Percentiles rank a stretch among this genome's conserved stretches.
Evolutionary conservation across 2,113 vertebrate genomes (phyloP).

Genomic region (Anhinga rufa): DNA sequence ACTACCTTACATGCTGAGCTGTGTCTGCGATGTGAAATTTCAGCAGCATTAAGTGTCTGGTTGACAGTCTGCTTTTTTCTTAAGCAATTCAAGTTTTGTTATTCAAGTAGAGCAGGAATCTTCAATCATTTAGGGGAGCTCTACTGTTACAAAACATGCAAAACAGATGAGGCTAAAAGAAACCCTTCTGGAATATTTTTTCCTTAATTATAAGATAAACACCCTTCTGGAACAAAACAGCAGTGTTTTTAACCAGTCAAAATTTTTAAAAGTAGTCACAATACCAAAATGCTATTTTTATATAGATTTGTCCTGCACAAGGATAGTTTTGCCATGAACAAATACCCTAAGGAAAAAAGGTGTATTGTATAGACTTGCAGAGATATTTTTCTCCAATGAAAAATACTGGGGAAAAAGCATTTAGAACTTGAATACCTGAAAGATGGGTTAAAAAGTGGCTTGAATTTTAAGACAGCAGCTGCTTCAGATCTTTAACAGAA

Average conservation of each 20-base stretch:
- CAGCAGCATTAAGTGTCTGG: neutral
- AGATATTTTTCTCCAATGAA: neutral
- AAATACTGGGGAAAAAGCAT: neutral
- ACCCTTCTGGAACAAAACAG: neutral
- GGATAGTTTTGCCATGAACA: neutral
- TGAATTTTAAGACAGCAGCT: neutral
- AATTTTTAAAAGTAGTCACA: neutral
- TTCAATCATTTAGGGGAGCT: slow-evolving; percentile 14
- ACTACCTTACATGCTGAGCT: neutral
- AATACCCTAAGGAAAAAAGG: neutral
- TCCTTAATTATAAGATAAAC: neutral
- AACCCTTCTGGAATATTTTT: neutral
- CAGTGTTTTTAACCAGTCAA: neutral
- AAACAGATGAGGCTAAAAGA: slow-evolving; percentile 12
- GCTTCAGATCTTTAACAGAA: neutral
- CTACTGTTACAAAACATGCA: slow-evolving; percentile 41
- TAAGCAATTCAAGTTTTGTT: slow-evolving; percentile 25
- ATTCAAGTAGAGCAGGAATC: slow-evolving; percentile 42
- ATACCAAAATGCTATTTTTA: neutral
- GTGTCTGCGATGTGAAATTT: neutral
- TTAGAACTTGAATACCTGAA: neutral
- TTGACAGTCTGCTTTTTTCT: neutral
- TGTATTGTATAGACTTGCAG: neutral
- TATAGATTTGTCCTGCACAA: neutral
- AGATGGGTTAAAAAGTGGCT: neutral